phyloP scores from a whole-genome alignment of 2,113 vertebrate species.

The Otus sunia region DNA sequence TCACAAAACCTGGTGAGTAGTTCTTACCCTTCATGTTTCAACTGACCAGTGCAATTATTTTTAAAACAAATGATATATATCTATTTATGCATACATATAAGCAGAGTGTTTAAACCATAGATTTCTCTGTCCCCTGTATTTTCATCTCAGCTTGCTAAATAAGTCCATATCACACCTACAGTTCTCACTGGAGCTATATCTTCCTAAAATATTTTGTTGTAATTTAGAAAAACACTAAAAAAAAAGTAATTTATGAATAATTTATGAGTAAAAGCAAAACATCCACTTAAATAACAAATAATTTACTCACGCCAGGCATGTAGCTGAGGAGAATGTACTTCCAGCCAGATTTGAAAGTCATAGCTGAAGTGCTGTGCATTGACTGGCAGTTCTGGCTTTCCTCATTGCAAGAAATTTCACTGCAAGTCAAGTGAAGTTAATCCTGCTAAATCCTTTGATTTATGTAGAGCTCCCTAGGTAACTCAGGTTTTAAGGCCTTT shows the following conservation, averaged over 20 bases:
- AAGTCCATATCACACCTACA: neutral
- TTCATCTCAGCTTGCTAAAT: neutral
- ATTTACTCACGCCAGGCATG: neutral
- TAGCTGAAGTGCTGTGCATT: neutral
- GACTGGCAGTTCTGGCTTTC: neutral
- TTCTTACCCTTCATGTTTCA: neutral
- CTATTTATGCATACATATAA: neutral
- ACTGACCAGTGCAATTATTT: neutral
- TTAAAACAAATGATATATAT: neutral
- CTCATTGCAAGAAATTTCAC: neutral
- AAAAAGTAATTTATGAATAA: neutral
- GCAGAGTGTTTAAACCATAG: neutral
- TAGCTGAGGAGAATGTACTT: neutral
- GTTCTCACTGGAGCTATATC: rapidly evolving
- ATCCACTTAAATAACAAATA: neutral
- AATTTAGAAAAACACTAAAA: neutral
- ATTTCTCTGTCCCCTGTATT: neutral
- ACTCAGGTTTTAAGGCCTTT: neutral
- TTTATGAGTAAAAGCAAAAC: neutral
- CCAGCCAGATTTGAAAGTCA: neutral
- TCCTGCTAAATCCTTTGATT: neutral
- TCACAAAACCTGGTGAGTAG: neutral
- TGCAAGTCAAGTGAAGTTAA: neutral
- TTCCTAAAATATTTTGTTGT: neutral
- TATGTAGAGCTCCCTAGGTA: neutral